Evolutionary conservation across 2,888 invertebrate genomes (phyloP), one percentile per base, ranked within the genome.

Genomic region (Nomada ferruginata): DNA sequence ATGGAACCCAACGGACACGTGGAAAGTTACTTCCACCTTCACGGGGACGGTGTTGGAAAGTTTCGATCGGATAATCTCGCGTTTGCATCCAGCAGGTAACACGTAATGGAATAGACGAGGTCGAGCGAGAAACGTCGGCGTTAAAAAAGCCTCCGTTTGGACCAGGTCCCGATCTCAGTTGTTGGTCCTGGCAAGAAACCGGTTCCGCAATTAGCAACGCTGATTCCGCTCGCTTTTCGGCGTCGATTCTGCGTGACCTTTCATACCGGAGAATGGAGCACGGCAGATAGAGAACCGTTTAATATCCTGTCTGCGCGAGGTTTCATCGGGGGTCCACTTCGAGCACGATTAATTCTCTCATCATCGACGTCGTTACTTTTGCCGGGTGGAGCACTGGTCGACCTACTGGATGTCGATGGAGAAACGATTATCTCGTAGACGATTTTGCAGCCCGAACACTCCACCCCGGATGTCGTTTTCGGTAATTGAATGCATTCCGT

Each of bases 401-500:
- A 61, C 53, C 29, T 29, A 13, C 53, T 65, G 60, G 36, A 64
- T 57, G 47, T 68, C 76, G 78, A 76, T 77, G 69, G 75, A 60
- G 75, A 79, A 59, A 76, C 82, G 85, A 86, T 86, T 84, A 86
- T 66, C 69, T 76, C 68, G 13, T 64, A 53, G 57, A 15, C 61
- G 61, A 61, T 78, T 78, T 76, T 44, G 57, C 36, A 23, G 15
- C 55, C 50, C 42, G 36, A 20, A 13, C 47, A 18, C 59, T 7
- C 52, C 20, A 13, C 10, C 29, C 36, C 26, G 50, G n/a, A 15
- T 52, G 23, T n/a, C 44, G 52, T 55, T 55, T 65, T 50, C 60
- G 47, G 3, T 70, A 75, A 74, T 70, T 50, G 53, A 70, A 63
- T 13, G 36, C 65, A 44, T 72, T 50, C 72, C 53, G 36, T 18